Conservation (phyloP, 2,797 vertebrate genomes). For the Poeciliopsis paucimaculata region DNA sequence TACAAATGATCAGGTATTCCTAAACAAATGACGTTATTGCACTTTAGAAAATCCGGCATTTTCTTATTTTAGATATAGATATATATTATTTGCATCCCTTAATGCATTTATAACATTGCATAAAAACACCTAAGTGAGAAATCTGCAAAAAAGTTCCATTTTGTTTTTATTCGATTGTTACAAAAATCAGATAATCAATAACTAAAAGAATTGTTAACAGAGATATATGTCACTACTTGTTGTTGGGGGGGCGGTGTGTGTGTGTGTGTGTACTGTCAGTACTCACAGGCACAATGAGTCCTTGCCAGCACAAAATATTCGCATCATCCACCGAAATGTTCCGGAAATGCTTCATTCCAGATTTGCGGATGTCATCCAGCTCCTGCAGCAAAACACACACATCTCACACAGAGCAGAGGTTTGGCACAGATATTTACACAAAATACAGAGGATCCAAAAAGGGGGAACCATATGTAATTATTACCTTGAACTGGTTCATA, state of each 20-base stretch:
- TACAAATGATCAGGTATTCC: background rate
- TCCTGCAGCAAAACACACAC: constrained; percentile 80
- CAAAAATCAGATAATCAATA: no score
- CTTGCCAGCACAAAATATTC: constrained; percentile 97
- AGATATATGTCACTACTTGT: background rate
- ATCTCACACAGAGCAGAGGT: background rate
- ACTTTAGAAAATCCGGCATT: background rate
- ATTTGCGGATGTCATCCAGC: constrained; percentile 93
- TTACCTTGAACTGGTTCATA: background rate
- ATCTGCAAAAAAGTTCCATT: background rate
- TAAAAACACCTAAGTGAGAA: background rate
- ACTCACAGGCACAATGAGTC: constrained; percentile 98
- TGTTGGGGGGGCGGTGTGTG: no score
- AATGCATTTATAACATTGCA: no score
- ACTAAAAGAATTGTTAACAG: no score
- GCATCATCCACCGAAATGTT: constrained; percentile 96
- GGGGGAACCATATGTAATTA: background rate
- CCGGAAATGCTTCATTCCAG: constrained; percentile 92
- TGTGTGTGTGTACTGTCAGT: constrained; percentile 2
- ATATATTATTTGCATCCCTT: no score
- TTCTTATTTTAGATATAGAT: no score
- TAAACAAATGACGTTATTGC: background rate
- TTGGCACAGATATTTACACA: background rate
- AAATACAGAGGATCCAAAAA: background rate
- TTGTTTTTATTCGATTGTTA: background rate